Conservation (phyloP, 1,140 invertebrate genomes). For the Neoseiulus cucumeris region DNA sequence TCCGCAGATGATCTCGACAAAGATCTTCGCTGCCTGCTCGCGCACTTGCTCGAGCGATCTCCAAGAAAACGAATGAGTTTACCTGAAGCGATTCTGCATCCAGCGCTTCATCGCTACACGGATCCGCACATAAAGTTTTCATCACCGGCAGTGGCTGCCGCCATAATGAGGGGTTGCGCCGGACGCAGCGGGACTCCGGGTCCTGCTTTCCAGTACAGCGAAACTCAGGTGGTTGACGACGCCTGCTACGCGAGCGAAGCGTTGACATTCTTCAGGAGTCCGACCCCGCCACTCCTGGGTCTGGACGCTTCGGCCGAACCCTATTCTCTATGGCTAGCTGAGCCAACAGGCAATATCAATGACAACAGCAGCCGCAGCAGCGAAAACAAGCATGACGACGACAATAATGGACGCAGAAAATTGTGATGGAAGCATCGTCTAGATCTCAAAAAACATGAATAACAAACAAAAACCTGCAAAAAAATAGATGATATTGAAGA, state of each 20-base stretch:
- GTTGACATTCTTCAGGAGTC: too few species aligned
- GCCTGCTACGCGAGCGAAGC: too few species aligned
- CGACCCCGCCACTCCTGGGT: too few species aligned
- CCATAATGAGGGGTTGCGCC: too few species aligned
- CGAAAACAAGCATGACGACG: background rate
- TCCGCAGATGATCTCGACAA: slow-evolving; percentile 7
- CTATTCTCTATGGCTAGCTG: too few species aligned
- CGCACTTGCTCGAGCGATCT: background rate
- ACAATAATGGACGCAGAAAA: background rate
- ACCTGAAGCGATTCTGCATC: background rate
- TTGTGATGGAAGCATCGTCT: slow-evolving; percentile 1
- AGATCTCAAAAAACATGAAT: slow-evolving; percentile 5
- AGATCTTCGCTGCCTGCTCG: background rate
- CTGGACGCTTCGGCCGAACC: too few species aligned
- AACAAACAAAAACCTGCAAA: slow-evolving; percentile 1
- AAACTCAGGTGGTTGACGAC: too few species aligned
- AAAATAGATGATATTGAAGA: too few species aligned
- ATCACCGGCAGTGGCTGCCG: too few species aligned
- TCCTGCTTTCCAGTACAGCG: too few species aligned
- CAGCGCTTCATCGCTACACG: background rate
- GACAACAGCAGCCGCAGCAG: background rate
- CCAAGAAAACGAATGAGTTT: background rate
- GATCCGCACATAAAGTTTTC: too few species aligned
- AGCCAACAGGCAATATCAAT: background rate
- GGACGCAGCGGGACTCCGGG: too few species aligned